phyloP scores from a whole-genome alignment of 2,113 vertebrate species.

The Anhinga anhinga region DNA sequence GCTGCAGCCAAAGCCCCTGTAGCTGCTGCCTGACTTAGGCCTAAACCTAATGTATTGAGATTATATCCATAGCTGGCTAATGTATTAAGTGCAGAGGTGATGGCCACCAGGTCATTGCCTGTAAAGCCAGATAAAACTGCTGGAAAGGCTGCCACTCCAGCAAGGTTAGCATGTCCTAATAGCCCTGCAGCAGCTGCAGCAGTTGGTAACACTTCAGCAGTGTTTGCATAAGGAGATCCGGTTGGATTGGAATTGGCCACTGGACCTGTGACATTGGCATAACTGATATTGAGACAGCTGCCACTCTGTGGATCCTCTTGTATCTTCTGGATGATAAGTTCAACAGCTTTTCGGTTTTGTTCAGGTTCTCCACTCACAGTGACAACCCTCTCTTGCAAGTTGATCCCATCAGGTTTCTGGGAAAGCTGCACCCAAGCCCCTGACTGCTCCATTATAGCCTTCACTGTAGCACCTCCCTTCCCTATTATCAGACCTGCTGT shows the following conservation, averaged over 20 bases:
- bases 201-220: slow-evolving; percentile 88
- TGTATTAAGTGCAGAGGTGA: slow-evolving; percentile 90
- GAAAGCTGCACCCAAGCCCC: slow-evolving; percentile 90
- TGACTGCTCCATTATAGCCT: slow-evolving; percentile 91
- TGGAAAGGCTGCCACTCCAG: slow-evolving; percentile 86
- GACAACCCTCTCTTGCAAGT: slow-evolving; percentile 90
- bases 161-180: slow-evolving; percentile 87
- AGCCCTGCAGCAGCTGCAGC: slow-evolving; percentile 86
- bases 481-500: slow-evolving; percentile 91
- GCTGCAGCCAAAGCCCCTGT: slow-evolving; percentile 87
- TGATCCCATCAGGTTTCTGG: slow-evolving; percentile 90
- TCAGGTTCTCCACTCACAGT: slow-evolving; percentile 90
- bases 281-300: slow-evolving; percentile 91
- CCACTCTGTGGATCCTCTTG: slow-evolving; percentile 90
- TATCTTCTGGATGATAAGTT: slow-evolving; percentile 91
- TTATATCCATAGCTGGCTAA: slow-evolving; percentile 90
- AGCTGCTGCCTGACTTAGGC: slow-evolving; percentile 86
- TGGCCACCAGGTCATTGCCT: slow-evolving; percentile 88
- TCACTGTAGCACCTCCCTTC: slow-evolving; percentile 90
- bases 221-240: slow-evolving; percentile 90
- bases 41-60: slow-evolving; percentile 87
- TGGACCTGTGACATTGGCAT: slow-evolving; percentile 89
- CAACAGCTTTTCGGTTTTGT: slow-evolving; percentile 89
- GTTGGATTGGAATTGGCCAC: slow-evolving; percentile 90
- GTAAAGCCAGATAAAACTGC: slow-evolving; percentile 88